Base-by-base conservation (phyloP, 2,113 vertebrate genomes). In the Acrocephalus arundinaceus region DNA sequence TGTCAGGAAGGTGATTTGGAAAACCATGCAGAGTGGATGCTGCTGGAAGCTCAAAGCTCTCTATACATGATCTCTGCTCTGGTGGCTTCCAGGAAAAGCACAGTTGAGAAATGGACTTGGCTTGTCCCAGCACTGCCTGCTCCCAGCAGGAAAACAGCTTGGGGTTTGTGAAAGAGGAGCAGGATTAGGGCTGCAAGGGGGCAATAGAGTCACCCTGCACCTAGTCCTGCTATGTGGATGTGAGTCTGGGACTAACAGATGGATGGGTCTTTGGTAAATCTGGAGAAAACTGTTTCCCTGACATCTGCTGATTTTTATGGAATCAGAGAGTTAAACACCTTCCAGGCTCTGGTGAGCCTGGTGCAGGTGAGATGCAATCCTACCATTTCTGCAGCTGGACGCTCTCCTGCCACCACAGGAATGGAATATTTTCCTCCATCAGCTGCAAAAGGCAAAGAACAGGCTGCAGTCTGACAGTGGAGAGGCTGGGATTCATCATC, bases 391-490 rank as follows among this genome's bases (percentile, higher is more conserved):
- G 39, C 41, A 11, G 35, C 58, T 54, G 52, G 71, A 33, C 13
- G 1, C n/a, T 63, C 5, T 46, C 68, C 52, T 10, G 9, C 39
- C 33, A 9, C 30, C 6, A 3, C 0, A 7, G 31, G 49, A 68
- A 52, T 2, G 7, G 39, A 67, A 7, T 43, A 22, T 41, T 86
- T 57, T 55, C 61, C 33, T 80, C 9, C 30, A 33, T 25, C 54
- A 39, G 2, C 57, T 85, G 57, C 57, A 59, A 27, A 58, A 62
- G 48, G 16, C n/a, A 31, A 62, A 90, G 62, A 27, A n/a, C 63
- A 2, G 7, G n/a, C 55, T 82, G 54, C 45, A 59, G 22, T 2
- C 39, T 84, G 77, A 21, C 0, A 0, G 8, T 0, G 0, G 10
- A 37, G 65, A 72, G 51, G 24, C 17, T 87, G 77, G 28, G 46